Percentiles rank a stretch among this genome's conserved stretches.
Evolutionary conservation across 2,797 vertebrate species (phyloP).

Genomic region (Sebastes minor): DNA sequence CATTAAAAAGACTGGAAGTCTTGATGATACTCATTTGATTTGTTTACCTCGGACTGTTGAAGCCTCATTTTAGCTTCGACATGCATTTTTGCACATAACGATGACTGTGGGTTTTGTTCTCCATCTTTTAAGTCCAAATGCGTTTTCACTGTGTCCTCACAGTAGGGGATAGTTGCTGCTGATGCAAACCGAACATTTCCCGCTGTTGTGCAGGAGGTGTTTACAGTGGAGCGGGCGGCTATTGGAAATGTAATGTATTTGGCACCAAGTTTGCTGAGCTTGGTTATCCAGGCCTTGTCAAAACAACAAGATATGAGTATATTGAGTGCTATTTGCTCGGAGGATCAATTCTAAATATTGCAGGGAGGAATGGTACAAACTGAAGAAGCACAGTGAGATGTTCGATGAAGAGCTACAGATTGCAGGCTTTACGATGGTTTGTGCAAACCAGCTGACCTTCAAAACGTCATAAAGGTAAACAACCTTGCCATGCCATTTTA

Average conservation of each 20-base stretch:
- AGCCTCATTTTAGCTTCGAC: not conserved
- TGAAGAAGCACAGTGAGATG: not conserved
- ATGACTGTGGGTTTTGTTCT: not conserved
- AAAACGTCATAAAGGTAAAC: not conserved
- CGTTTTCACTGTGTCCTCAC: not conserved
- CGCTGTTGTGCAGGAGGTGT: not conserved
- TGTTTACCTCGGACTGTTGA: not conserved
- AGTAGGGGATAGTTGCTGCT: not conserved
- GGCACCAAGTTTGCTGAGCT: not conserved
- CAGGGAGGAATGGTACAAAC: not conserved
- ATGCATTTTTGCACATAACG: not conserved
- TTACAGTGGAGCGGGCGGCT: accelerated
- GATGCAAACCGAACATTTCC: not conserved
- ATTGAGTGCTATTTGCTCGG: not conserved
- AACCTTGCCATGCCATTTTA: not conserved
- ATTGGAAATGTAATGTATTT: not conserved
- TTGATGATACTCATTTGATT: not conserved
- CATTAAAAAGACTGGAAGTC: not conserved
- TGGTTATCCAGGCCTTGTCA: not conserved
- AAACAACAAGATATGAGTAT: not conserved
- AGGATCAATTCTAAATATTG: not conserved
- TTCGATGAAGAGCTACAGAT: not conserved
- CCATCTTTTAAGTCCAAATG: not conserved
- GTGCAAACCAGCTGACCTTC: slow-evolving; percentile 1
- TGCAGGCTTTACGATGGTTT: not conserved